phyloP scores from a whole-genome alignment of 2,113 vertebrate species.

The Pterocles gutturalis region DNA sequence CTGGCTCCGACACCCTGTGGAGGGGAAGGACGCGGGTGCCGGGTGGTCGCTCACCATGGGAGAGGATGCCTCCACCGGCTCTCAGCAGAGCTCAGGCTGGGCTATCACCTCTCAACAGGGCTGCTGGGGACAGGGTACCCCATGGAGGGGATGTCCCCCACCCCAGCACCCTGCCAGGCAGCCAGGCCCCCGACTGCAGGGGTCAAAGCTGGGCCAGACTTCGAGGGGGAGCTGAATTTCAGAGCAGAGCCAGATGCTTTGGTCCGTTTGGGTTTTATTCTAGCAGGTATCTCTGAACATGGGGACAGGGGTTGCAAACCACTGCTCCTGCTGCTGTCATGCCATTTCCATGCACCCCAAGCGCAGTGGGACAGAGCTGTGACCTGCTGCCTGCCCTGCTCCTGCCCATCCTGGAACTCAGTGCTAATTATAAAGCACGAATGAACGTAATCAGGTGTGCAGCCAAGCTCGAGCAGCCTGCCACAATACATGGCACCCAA shows the following conservation, averaged over 20 bases:
- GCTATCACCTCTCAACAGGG: rapidly evolving
- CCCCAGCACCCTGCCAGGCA: background rate
- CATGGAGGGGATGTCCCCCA: rapidly evolving
- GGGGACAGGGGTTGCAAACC: background rate
- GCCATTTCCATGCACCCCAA: background rate
- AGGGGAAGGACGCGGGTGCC: background rate
- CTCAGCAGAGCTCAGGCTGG: background rate
- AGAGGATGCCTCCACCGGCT: background rate
- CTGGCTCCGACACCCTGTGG: background rate
- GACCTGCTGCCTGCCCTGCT: conserved; percentile 36
- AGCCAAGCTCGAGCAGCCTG: background rate
- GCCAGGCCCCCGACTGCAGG: too few species aligned
- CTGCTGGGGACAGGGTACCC: background rate
- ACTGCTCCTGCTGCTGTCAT: rapidly evolving
- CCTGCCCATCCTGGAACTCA: background rate
- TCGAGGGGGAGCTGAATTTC: background rate
- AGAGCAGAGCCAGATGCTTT: background rate
- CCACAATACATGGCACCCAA: rapidly evolving
- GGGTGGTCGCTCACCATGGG: background rate
- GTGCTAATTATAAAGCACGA: background rate
- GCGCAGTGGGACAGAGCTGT: background rate
- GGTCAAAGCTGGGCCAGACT: background rate
- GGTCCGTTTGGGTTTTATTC: background rate
- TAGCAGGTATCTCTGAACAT: background rate
- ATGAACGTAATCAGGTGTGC: background rate